Base-by-base conservation (phyloP, 2,113 vertebrate genomes). In the Marmota flaviventris region DNA sequence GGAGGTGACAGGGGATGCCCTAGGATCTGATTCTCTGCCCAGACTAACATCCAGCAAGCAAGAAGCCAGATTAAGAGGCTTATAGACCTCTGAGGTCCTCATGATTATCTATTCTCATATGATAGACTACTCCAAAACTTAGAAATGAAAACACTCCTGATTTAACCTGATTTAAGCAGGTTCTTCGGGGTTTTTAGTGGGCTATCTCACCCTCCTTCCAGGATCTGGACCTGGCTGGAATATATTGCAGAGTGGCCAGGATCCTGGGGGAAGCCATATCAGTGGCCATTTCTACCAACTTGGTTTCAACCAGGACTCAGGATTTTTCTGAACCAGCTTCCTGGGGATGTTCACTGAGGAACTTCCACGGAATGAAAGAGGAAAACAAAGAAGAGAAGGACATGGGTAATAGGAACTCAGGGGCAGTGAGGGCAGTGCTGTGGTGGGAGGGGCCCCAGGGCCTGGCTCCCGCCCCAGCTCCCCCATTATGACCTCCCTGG, bases 401-500 rank as follows among this genome's bases (percentile, higher is more conserved):
- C 8, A 8, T 4, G 14, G 22, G n/a, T 16, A 2, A 27, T 7
- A 25, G 42, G 87, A 42, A 27, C 20, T 14, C 70, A 2, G 69
- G 25, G n/a, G 20, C 8, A 32, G 2, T 18, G 12, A 78, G 42
- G 58, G 37, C 10, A 45, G 73, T 51, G 17, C 32, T 7, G 11
- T 8, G 42, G 20, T 48, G 79, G 67, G 77, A 83, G 73, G 78
- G 85, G 56, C 77, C 76, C 3, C 1, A 7, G 29, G 75, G 45
- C 24, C 69, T 14, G 4, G 25, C 85, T 92, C 51, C 8, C 5
- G 39, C 32, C 65, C 13, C 56, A 5, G 8, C 61, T 76, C 82
- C 3, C 85, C 96, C 96, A 98, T 97, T 98, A 17, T 98, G 97
- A 98, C 96, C 94, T 97, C 89, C 90, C 32, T 84, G 37, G n/a